Conservation (phyloP, 2,888 invertebrate genomes). For the Trissoscelio sp. region DNA sequence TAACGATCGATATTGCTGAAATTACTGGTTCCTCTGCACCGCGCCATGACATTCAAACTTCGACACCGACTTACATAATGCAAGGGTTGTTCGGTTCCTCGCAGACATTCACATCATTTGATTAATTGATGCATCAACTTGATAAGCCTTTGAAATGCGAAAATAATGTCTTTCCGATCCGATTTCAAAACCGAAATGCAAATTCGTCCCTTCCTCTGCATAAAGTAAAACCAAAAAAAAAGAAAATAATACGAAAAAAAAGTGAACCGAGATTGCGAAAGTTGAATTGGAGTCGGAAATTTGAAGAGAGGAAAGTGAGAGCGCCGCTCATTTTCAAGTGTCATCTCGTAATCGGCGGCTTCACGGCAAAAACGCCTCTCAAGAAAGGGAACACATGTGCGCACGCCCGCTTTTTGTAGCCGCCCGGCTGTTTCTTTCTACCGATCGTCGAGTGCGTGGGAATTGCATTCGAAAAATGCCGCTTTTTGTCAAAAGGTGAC, state of each 20-base stretch:
- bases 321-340: slow-evolving; percentile 63
- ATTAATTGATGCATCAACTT: too few species aligned
- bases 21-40: slow-evolving; percentile 54
- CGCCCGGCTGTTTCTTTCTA: slow-evolving; percentile 28
- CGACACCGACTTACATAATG: slow-evolving; percentile 27
- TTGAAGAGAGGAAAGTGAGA: slow-evolving; percentile 53
- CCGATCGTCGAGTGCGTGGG: slow-evolving; percentile 47
- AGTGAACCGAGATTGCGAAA: slow-evolving; percentile 66
- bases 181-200: too few species aligned
- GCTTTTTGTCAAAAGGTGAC: slow-evolving; percentile 44
- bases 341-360: slow-evolving; percentile 64
- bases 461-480: slow-evolving; percentile 52
- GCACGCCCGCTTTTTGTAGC: slow-evolving; percentile 47
- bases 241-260: too few species aligned
- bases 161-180: too few species aligned
- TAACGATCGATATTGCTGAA: slow-evolving; percentile 65
- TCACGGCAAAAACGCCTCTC: slow-evolving; percentile 53
- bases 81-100: slow-evolving; percentile 11
- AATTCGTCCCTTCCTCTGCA: too few species aligned
- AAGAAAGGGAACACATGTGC: slow-evolving; percentile 58
- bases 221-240: too few species aligned
- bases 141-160: too few species aligned
- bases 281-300: slow-evolving; percentile 62
- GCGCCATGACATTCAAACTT: slow-evolving; percentile 48
- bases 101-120: too few species aligned